Evolutionary conservation across 2,113 vertebrate genomes (phyloP).

Genomic region (Rhinolophus ferrumequinum): DNA sequence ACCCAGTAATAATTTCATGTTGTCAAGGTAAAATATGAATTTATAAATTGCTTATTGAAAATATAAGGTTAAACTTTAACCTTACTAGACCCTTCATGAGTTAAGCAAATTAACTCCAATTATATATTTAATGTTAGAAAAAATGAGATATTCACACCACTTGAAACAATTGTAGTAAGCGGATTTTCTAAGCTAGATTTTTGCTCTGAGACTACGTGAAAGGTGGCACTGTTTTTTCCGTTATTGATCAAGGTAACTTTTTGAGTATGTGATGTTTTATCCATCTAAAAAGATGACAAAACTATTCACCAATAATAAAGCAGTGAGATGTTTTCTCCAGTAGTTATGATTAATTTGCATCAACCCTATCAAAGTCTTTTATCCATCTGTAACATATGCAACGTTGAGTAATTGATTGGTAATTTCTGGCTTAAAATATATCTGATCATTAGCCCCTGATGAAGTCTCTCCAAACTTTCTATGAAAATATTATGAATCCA

Average conservation of each 20-base stretch:
- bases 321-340: not conserved
- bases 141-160: not conserved
- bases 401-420: not conserved
- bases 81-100: not conserved
- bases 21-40: not conserved
- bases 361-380: not conserved
- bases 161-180: constrained; percentile 21
- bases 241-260: not conserved
- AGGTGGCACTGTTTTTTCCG: not conserved
- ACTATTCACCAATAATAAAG: constrained; percentile 16
- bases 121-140: not conserved
- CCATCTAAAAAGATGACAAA: not conserved
- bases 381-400: not conserved
- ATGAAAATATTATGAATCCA: not conserved
- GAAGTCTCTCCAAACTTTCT: not conserved
- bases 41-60: not conserved
- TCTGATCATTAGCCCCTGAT: not conserved
- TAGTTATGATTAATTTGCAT: not conserved
- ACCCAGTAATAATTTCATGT: not conserved
- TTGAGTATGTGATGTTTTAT: not conserved
- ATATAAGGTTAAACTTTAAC: not conserved
- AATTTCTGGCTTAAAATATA: constrained; percentile 31
- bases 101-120: not conserved
- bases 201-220: not conserved
- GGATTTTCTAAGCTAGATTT: constrained; percentile 7